Evolutionary conservation across 2,888 invertebrate genomes (phyloP), one percentile per base, ranked within the genome.

Genomic region (Tubiluchus corallicola): DNA sequence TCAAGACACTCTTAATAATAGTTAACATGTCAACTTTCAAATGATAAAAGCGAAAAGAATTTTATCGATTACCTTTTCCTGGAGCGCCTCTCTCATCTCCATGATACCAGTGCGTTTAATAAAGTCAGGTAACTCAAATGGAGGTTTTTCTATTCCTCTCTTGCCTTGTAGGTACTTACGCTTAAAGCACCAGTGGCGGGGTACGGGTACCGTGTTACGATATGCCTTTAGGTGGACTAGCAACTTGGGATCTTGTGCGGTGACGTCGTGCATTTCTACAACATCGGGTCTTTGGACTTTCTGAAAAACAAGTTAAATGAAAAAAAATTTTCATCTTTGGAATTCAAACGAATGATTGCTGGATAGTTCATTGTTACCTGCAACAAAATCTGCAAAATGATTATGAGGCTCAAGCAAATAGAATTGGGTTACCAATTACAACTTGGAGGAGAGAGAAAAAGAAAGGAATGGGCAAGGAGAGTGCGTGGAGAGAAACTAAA

Each of bases 211-310:
- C 0, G 96, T 92, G 62, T 98, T 98, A 43, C 3, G 20, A 42
- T 43, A 44, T 48, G 58, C 87, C 66, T 94, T 96, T 19, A 96
- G 67, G 59, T 87, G 85, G n/a, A 96, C 87, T 4, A 99, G 69
- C 17, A 98, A 71, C 59, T 85, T 83, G 1, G 98, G 98, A 69
- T 99, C 98, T 19, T 87, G 72, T 0, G 96, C 94, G 0, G 96
- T 98, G 2, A 98, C 96, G 68, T 98, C 98, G 58, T 98, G 96
- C 96, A 98, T 98, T 71, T 98, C 98, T 2, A 99, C 98, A 5
- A 99, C 90, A 67, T 98, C 98, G 0, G 98, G 96, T 21, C 98
- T 73, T 17, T 76, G 74, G 1, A 96, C 96, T 17, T 66, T 56
- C 61, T 66, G 50, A 17, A 57, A 50, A 5, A 44, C 3, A 38